Evolutionary conservation across 2,113 vertebrate species (phyloP), one percentile per base, ranked within the genome.

Genomic region (Grantiella picta): DNA sequence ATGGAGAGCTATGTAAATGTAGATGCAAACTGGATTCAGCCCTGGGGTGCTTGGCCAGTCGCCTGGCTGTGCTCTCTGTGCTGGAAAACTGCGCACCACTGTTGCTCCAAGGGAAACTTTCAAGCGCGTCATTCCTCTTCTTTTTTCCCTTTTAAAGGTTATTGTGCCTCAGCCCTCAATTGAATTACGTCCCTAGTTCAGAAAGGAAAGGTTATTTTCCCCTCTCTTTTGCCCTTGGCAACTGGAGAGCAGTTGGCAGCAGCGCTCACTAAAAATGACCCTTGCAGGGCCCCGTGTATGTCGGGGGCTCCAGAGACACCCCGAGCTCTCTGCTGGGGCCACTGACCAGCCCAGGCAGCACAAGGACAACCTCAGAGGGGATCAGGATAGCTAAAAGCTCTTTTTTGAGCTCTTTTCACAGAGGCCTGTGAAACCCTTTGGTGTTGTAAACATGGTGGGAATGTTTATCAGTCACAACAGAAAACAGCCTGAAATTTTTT

Each of bases 71-170:
- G 70, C 85, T 84, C 59, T 85, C 3, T 2, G 28, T 76, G 77
- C 88, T 87, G 83, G 89, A 92, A 86, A 92, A 49, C 70, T 52
- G 73, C 1, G 3, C 35, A 15, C 33, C 45, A 2, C 73, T 82
- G 23, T 70, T 44, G 75, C 90, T 97, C 84, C 75, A 49, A 93
- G 92, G 95, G 81, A 89, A 82, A 84, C 66, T 94, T 92, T 40
- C 28, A 78, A 91, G 90, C n/a, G 0, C 2, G 54, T 92, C 85
- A 76, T 63, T 81, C 56, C 38, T 25, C 19, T 56, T 57, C 54
- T 70, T 73, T 91, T 82, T 84, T 49, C 29, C 85, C 69, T 73
- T 89, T 24, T 65, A 81, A 92, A 94, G 92, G 80, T 95, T 83
- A 77, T 66, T 49, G 49, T 69, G 88, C 57, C 64, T 91, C 61